Conservation (phyloP, 2,888 invertebrate genomes). For the Pseudoips prasinana region DNA sequence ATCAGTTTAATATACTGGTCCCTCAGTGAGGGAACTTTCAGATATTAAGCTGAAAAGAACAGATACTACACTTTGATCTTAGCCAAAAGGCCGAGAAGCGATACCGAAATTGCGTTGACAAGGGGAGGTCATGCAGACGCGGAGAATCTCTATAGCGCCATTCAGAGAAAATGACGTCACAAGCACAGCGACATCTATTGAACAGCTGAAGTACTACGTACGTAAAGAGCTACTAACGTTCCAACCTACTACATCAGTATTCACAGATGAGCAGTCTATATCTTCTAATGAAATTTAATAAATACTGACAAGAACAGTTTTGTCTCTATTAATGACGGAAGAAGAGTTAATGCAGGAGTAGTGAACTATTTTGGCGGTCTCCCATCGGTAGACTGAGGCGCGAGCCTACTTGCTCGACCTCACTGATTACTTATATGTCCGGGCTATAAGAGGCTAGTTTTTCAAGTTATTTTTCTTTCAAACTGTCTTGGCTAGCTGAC, state of each 20-base stretch:
- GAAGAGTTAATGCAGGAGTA: conserved; percentile 97
- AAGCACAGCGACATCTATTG: conserved; percentile 18
- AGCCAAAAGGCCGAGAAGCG: conserved; percentile 81
- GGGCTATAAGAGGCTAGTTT: no score
- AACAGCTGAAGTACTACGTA: neutral
- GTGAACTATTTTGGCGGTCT: no score
- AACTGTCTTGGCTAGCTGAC: no score
- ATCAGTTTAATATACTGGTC: conserved; percentile 82
- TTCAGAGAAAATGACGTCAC: conserved; percentile 18
- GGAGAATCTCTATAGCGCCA: conserved; percentile 30
- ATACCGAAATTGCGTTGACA: conserved; percentile 24
- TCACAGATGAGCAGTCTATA: no score
- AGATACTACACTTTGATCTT: conserved; percentile 47
- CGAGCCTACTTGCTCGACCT: no score
- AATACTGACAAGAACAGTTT: conserved; percentile 91
- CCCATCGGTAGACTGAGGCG: no score
- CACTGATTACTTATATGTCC: no score
- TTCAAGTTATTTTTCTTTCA: no score
- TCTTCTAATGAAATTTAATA: no score
- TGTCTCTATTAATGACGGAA: conserved; percentile 97
- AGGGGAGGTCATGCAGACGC: conserved; percentile 11
- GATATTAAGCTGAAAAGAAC: conserved; percentile 41
- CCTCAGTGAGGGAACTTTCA: conserved; percentile 63
- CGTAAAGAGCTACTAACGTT: neutral
- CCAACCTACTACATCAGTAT: no score